These are phyloP conservation scores for Ciconia stormi DNA, from an alignment of 2,113 vertebrate genomes.

Conservation along the genomic window DNA sequence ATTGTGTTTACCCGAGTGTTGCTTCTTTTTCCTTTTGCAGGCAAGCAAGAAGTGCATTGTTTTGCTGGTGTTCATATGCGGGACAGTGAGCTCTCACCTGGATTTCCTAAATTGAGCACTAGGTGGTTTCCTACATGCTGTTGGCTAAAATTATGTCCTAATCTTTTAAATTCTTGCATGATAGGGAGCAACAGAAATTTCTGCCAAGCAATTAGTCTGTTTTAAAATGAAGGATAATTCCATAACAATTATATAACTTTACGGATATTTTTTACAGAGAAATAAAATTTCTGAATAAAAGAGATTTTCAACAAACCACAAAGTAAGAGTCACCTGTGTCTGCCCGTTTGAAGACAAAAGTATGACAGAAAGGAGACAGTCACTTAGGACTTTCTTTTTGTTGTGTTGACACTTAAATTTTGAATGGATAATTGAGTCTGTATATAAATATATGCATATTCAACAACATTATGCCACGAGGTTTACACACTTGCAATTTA, in stretches of 20 bases:
- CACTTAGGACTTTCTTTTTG: neutral
- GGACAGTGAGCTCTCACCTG: neutral
- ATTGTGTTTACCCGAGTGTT: rapidly evolving
- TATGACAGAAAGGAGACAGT: neutral
- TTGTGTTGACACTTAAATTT: neutral
- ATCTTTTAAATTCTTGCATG: neutral
- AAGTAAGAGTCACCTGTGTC: neutral
- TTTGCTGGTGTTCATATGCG: neutral
- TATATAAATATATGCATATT: neutral
- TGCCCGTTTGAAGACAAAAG: neutral
- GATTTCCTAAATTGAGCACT: neutral
- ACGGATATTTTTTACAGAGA: neutral
- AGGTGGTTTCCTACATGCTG: neutral
- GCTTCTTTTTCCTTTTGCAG: neutral
- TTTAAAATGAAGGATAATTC: neutral
- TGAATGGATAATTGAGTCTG: neutral
- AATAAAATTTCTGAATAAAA: neutral
- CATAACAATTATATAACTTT: neutral
- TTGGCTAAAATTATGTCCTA: neutral
- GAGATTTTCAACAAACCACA: neutral
- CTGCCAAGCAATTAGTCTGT: neutral
- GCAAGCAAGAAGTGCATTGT: neutral
- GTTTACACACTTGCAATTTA: neutral
- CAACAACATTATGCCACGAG: neutral
- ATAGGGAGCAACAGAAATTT: neutral